Evolutionary conservation across 1,140 invertebrate genomes (phyloP).

Genomic region (Lasioglossum baleicum): DNA sequence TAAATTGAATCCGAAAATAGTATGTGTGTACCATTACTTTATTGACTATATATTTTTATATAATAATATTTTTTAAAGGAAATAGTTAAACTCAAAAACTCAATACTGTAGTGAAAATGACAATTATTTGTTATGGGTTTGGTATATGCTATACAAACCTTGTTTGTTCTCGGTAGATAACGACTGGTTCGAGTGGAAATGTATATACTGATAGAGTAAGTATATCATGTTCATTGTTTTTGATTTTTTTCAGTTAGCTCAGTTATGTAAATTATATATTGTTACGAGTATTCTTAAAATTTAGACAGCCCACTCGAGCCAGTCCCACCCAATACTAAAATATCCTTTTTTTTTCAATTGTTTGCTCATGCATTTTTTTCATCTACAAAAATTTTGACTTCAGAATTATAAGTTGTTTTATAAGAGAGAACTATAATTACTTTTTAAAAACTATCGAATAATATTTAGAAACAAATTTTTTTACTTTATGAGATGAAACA

Average conservation of each 20-base stretch:
- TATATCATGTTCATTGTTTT: slow-evolving; percentile 74
- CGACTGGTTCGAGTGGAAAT: slow-evolving; percentile 76
- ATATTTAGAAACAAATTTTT: slow-evolving; percentile 5
- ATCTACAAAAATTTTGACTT: slow-evolving; percentile 1
- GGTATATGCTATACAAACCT: slow-evolving; percentile 72
- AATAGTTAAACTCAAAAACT: slow-evolving; percentile 26
- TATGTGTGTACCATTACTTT: slow-evolving; percentile 4
- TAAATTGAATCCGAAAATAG: not conserved
- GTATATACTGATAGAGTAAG: slow-evolving; percentile 76
- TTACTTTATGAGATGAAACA: slow-evolving; percentile 15
- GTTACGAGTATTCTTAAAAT: slow-evolving; percentile 58
- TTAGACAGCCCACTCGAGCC: slow-evolving; percentile 73
- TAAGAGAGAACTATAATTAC: not conserved
- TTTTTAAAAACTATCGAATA: not conserved
- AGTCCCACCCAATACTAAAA: slow-evolving; percentile 48
- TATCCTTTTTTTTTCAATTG: slow-evolving; percentile 17
- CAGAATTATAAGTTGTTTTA: slow-evolving; percentile 20
- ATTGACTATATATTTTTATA: not conserved
- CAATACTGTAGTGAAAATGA: slow-evolving; percentile 62
- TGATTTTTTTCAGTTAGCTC: slow-evolving; percentile 68
- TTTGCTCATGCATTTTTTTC: slow-evolving; percentile 45
- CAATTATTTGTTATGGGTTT: slow-evolving; percentile 62
- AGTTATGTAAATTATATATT: slow-evolving; percentile 49
- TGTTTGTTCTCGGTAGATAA: slow-evolving; percentile 76
- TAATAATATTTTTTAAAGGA: not conserved